Base-by-base conservation (phyloP, 2,888 invertebrate genomes). In the Tetheella fluctuosa region DNA sequence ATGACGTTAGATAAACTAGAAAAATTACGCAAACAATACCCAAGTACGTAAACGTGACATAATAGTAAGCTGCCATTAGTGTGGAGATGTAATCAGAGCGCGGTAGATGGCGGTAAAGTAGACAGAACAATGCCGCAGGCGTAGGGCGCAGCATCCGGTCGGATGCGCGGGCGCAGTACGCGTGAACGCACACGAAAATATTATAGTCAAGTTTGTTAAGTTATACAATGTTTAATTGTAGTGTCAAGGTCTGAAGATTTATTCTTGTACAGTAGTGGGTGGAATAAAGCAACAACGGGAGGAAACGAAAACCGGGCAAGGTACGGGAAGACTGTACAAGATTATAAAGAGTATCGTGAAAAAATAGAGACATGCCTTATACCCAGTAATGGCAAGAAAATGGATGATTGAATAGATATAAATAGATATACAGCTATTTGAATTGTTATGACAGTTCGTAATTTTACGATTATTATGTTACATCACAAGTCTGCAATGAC, bases 121-220 rank as follows among this genome's bases (percentile, higher is more conserved):
- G 42, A 2, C 59, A 52, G 71, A 79, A 84, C 84, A 83, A 83
- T 83, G 63, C 55, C 48, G 48, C 17, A 2, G 48, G 74, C 53
- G 60, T 61, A 71, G 74, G 83, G 81, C 69, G 76, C 83, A 81
- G 81, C 84, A 74, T 83, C 80, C 78, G 65, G 69, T 64, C 74
- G 70, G 68, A 74, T 69, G 70, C 62, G 61, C 64, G 39, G 59
- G 48, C 48, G 48, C 48, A 48, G 6, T 6, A 20, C 20, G 48
- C 48, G 48, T 55, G 58, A 48, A 20, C 23, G 52, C 17, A 39
- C 25, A 30, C 48, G 23, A 59, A 1, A 34, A 34, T 34, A 34
- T 34, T 10, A 48, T 20, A 48, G 17, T 8, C 48, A 48, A 48
- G n/a, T 42, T 42, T 17, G 42, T n/a, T 39, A 15, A 10, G 17